Evolutionary conservation across 1,140 invertebrate species (phyloP).

Genomic region (Thereuonema tuberculata): DNA sequence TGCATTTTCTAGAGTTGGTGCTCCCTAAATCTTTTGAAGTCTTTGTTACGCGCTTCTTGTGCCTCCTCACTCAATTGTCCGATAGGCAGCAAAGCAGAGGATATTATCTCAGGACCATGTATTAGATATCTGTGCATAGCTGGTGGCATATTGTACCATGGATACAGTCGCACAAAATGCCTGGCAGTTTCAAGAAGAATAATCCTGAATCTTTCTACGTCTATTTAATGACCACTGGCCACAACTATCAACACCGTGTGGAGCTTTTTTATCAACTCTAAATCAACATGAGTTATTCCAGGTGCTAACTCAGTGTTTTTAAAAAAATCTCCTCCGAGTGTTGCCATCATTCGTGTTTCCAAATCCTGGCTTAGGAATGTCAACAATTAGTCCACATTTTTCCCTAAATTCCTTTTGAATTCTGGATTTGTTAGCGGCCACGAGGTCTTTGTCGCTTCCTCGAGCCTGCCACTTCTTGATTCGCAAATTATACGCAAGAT

Average conservation of each 20-base stretch:
- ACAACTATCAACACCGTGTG: conserved; percentile 1
- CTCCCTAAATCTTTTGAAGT: not conserved
- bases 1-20: not conserved
- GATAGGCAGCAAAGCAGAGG: conserved; percentile 2
- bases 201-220: not conserved
- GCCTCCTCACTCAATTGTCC: conserved; percentile 3
- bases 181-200: not conserved
- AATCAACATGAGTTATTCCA: conserved; percentile 10
- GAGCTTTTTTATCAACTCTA: conserved; percentile 1
- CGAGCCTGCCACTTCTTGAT: conserved; percentile 4
- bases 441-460: not conserved
- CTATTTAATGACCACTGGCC: not conserved
- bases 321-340: not conserved
- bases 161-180: conserved; percentile 1
- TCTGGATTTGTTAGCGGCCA: not conserved
- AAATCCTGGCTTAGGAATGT: not conserved
- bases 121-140: not conserved
- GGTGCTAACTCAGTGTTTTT: not conserved
- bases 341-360: not conserved
- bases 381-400: not conserved
- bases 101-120: not conserved
- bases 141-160: conserved; percentile 3
- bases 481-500: not conserved
- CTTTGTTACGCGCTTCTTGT: conserved; percentile 6
- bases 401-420: not conserved